Percentiles rank a stretch among this genome's conserved stretches.
phyloP scores from a whole-genome alignment of 2,113 vertebrate genomes.

The Amazona guildingii region DNA sequence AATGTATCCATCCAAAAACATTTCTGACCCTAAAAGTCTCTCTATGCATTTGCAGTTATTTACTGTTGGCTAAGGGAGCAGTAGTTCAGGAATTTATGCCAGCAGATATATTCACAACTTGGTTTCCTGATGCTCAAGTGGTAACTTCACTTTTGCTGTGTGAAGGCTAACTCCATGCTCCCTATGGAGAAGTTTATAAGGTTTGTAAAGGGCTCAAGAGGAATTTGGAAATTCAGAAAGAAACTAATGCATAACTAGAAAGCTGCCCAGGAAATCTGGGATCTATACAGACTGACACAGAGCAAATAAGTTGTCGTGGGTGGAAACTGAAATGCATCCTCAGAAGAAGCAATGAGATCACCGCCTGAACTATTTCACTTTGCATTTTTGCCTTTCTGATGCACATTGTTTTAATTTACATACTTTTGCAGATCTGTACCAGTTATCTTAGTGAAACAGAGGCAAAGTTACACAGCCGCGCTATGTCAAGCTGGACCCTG shows the following conservation, averaged over 20 bases:
- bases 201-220: not conserved
- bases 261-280: not conserved
- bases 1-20: not conserved
- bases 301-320: not conserved
- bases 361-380: not conserved
- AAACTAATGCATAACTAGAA: not conserved
- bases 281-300: not conserved
- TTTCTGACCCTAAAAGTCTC: not conserved
- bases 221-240: not conserved
- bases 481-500: not conserved
- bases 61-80: not conserved
- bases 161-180: not conserved
- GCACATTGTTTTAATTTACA: not conserved
- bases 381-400: not conserved
- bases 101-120: not conserved
- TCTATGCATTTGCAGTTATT: not conserved
- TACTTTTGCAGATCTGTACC: not conserved
- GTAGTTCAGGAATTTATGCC: not conserved
- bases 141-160: not conserved
- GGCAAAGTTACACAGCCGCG: not conserved
- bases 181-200: not conserved
- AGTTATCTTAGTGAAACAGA: not conserved
- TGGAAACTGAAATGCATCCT: not conserved
- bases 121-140: not conserved
- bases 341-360: not conserved